Base-by-base conservation (phyloP, 53 echinoderm and acorn worm species). In the Crossaster papposus region DNA sequence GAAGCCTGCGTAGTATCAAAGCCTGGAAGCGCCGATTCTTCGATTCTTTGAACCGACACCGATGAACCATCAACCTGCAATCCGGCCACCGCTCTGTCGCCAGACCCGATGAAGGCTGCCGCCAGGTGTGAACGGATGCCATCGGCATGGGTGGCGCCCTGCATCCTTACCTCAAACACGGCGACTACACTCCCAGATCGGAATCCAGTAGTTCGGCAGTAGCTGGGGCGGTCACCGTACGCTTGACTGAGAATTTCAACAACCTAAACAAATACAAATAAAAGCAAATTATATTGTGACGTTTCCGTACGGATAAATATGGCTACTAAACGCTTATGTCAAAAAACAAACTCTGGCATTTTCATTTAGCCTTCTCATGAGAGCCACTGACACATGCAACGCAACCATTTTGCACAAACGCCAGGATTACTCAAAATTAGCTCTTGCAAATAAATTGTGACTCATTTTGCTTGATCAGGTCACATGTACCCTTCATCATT, bases 121-220 rank as follows among this genome's bases (percentile, higher is more conserved):
- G 52, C 29, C 79, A 79, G 52, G 29, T 79, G 52, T 23, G 79
- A 51, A 18, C n/a, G 50, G 50, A 79, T 50, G 51, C 51, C 79
- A 29, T 26, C 52, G n/a, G 79, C 79, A 13, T 15, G 6, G 28
- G 3, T 2, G 36, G 15, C 52, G 52, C 79, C 79, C 79, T 79
- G 7, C 10, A 50, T 51, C 28, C 28, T 4, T 1, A 79, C n/a
- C 79, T 51, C 79, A 28, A 51, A 79, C 51, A 51, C 29, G 53
- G 79, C 79, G 17, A 79, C 79, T 0, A 79, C 52, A 29, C 79
- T 79, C 24, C 79, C 79, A 28, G 23, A 17, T 14, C 29, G 51
- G 14, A 79, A 79, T 79, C 28, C 23, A 50, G n/a, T 79, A 2
- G 44, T 50, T 52, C 51, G 23, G 14, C 50, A 52, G 51, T 51